Percentiles rank a stretch among this genome's conserved stretches.
Evolutionary conservation across 2,113 vertebrate genomes (phyloP).

Genomic region (Colossoma macropomum): DNA sequence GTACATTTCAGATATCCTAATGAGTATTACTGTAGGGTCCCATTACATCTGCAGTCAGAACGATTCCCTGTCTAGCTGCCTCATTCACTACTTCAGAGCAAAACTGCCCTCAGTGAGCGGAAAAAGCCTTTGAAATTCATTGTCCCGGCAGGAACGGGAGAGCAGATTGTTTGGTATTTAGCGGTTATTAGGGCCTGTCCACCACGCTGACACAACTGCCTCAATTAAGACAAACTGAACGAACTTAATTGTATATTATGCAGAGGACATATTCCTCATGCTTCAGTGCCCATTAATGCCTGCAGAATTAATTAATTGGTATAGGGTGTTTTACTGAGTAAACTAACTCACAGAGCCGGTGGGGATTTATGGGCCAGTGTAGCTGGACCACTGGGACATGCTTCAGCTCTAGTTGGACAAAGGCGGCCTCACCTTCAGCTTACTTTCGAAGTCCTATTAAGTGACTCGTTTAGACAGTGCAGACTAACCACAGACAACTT

Average conservation of each 20-base stretch:
- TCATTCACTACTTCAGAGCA: conserved; percentile 15
- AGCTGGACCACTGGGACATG: neutral
- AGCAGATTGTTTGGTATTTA: conserved; percentile 22
- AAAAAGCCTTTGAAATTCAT: conserved; percentile 16
- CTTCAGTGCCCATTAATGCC: conserved; percentile 31
- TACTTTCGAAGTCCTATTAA: conserved; percentile 8
- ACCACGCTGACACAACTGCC: conserved; percentile 32
- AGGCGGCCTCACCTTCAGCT: neutral
- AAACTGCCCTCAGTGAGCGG: conserved; percentile 2
- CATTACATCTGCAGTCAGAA: conserved; percentile 1
- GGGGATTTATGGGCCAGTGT: neutral
- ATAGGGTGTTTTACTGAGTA: conserved; percentile 3
- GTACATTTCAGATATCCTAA: conserved; percentile 14
- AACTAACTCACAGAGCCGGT: conserved; percentile 3
- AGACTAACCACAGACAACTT: conserved; percentile 5
- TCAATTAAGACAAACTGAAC: conserved; percentile 43
- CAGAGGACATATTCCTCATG: conserved; percentile 43
- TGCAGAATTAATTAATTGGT: neutral
- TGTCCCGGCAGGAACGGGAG: conserved; percentile 1
- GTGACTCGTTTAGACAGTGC: neutral
- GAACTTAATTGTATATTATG: conserved; percentile 47
- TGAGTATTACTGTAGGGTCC: neutral
- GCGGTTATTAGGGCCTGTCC: conserved; percentile 13
- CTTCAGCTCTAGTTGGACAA: neutral
- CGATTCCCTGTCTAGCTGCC: neutral